Conservation (phyloP, 2,113 vertebrate species). For the Lepisosteus oculatus region DNA sequence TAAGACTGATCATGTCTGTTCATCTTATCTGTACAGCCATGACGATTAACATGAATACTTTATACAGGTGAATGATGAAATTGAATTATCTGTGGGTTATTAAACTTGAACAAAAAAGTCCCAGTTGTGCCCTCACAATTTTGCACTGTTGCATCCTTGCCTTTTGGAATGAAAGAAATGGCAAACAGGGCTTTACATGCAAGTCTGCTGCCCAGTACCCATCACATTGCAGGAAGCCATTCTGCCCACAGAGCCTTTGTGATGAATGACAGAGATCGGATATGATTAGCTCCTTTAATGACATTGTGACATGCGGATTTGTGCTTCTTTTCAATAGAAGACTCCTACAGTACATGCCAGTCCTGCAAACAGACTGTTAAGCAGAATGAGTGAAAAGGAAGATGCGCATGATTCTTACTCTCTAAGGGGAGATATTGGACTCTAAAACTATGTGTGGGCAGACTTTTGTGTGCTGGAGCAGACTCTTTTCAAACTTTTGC, state of each 20-base stretch:
- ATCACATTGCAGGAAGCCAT: background rate
- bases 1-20: too few relatives aligned
- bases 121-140: too few relatives aligned
- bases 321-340: background rate
- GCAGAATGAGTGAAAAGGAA: background rate
- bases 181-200: background rate
- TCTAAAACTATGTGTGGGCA: constrained; percentile 1
- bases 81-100: too few relatives aligned
- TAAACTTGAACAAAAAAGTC: too few relatives aligned
- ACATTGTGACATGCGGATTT: background rate
- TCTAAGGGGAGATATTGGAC: background rate
- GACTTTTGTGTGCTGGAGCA: background rate
- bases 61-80: too few relatives aligned
- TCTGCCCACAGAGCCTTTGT: background rate
- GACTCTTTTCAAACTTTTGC: background rate
- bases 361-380: background rate
- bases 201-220: background rate
- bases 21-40: too few relatives aligned
- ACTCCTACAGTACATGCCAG: background rate
- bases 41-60: too few relatives aligned
- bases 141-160: too few relatives aligned
- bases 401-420: background rate
- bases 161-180: too few relatives aligned
- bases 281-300: background rate
- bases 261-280: background rate